Evolutionary conservation across 2,797 vertebrate species (phyloP).

Genomic region (Lophius americanus): DNA sequence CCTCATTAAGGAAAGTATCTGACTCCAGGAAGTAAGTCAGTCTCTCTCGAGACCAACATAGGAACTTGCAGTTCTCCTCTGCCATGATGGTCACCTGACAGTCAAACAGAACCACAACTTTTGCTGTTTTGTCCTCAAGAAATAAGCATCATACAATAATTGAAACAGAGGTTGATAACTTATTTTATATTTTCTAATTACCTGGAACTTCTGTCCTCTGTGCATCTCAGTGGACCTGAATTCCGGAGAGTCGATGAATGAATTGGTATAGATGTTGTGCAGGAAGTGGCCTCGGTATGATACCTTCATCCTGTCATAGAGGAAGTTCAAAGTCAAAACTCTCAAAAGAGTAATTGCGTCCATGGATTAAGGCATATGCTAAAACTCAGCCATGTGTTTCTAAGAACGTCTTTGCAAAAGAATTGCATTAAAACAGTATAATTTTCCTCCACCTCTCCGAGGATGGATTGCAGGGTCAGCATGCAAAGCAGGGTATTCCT

Average conservation of each 20-base stretch:
- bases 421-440: too few species aligned
- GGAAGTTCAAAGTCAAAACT: slow-evolving; percentile 12
- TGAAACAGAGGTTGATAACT: not conserved
- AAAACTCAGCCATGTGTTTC: too few species aligned
- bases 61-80: slow-evolving; percentile 93
- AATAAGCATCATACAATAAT: not conserved
- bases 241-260: slow-evolving; percentile 98
- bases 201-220: slow-evolving; percentile 97
- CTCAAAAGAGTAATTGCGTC: not conserved
- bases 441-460: too few species aligned
- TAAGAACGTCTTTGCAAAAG: too few species aligned
- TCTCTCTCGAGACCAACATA: slow-evolving; percentile 97
- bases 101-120: slow-evolving; percentile 9
- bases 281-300: slow-evolving; percentile 97
- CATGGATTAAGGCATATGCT: too few species aligned
- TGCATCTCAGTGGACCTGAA: slow-evolving; percentile 97
- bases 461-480: too few species aligned
- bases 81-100: slow-evolving; percentile 92
- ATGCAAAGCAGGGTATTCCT: too few species aligned
- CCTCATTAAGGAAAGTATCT: slow-evolving; percentile 93
- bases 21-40: slow-evolving; percentile 96
- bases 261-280: slow-evolving; percentile 97
- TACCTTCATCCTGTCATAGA: slow-evolving; percentile 93
- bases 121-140: not conserved
- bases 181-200: slow-evolving; percentile 55